A percentile compares a stretch with the other conserved stretches of the same genome.
Evolutionary conservation across 2,888 invertebrate species (phyloP).

Genomic region (Agapostemon virescens): DNA sequence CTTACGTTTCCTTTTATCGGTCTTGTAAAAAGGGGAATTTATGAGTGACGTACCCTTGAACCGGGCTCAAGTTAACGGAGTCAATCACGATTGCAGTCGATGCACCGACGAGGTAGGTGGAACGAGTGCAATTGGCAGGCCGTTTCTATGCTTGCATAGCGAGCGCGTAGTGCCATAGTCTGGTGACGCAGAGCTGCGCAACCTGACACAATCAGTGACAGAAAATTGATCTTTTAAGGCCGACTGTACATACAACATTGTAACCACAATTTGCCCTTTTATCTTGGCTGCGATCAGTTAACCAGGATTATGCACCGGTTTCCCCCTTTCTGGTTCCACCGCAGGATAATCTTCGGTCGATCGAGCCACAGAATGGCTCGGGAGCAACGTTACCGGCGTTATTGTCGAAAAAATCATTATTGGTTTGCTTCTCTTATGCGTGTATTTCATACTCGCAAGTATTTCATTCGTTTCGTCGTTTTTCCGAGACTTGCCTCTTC

Average conservation of each 20-base stretch:
- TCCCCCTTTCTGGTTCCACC: conserved; percentile 51
- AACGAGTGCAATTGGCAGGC: neutral
- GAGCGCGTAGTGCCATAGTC: too few relatives aligned
- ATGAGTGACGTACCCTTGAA: neutral
- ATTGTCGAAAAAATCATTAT: conserved; percentile 38
- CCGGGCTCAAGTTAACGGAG: neutral
- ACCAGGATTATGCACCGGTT: conserved; percentile 49
- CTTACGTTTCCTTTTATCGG: neutral
- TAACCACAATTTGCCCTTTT: conserved; percentile 73
- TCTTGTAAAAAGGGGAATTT: neutral
- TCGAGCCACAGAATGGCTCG: conserved; percentile 24
- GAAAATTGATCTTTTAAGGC: conserved; percentile 42
- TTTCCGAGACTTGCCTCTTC: conserved; percentile 1
- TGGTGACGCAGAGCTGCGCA: neutral
- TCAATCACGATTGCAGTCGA: neutral
- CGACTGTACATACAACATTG: conserved; percentile 75
- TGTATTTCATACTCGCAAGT: conserved; percentile 30
- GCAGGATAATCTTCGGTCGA: conserved; percentile 42
- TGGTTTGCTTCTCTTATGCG: conserved; percentile 23
- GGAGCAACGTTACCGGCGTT: conserved; percentile 35
- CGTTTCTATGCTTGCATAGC: neutral
- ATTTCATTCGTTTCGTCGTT: conserved; percentile 22
- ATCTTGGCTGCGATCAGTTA: conserved; percentile 48
- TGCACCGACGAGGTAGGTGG: neutral
- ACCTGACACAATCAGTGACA: conserved; percentile 15